Conservation (phyloP, 30 jellyfish, hydroid and myxozoan species). For the Hydra vulgaris region DNA sequence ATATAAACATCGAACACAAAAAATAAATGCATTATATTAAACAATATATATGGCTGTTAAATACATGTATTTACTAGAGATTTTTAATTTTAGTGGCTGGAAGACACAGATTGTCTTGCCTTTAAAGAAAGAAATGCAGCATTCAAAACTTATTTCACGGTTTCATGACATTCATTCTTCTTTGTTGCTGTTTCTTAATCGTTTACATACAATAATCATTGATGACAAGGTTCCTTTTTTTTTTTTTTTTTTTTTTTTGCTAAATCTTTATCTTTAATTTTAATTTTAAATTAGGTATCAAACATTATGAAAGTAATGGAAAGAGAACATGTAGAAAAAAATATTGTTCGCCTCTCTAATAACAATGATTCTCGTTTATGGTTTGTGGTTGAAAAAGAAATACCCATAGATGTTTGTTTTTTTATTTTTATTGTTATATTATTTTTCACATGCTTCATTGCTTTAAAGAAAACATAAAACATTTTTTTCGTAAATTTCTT, state of each 20-base stretch:
- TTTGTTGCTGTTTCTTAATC: constrained; percentile 59
- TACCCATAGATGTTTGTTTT: constrained; percentile 39
- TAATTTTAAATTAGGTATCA: not conserved
- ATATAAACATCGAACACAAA: no score
- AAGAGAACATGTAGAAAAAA: constrained; percentile 9
- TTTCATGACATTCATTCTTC: constrained; percentile 73
- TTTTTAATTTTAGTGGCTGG: constrained; percentile 43
- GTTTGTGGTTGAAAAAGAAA: constrained; percentile 60
- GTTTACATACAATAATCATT: constrained; percentile 59
- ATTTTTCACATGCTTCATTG: no score
- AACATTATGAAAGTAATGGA: constrained; percentile 30
- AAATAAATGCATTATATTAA: no score
- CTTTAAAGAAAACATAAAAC: no score
- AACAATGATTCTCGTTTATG: constrained; percentile 41
- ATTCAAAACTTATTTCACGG: constrained; percentile 23
- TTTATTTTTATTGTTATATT: not conserved
- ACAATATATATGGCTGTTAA: no score
- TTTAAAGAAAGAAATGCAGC: constrained; percentile 30
- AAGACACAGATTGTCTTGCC: constrained; percentile 67
- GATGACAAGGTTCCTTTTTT: constrained; percentile 51
- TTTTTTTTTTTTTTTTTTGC: no score
- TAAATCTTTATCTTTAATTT: no score
- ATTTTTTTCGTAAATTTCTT: no score
- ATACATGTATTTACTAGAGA: no score
- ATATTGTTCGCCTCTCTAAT: constrained; percentile 38